Conservation (phyloP, 2,888 invertebrate species). For the Drosophila stalkeri region DNA sequence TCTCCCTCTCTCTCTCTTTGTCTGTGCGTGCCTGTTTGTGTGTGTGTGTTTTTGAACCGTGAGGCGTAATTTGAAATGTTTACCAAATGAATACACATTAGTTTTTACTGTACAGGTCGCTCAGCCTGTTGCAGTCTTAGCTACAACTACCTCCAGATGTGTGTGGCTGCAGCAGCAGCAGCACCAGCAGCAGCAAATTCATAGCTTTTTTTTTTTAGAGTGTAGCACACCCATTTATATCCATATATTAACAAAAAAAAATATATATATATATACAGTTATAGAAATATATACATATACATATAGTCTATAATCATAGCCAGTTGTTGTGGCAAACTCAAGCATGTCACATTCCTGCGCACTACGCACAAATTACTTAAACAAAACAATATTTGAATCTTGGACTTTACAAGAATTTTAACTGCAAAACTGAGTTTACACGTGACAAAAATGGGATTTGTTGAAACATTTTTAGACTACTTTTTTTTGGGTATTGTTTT, state of each 20-base stretch:
- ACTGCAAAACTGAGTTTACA: constrained; percentile 25
- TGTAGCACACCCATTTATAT: constrained; percentile 30
- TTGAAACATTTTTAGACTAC: not conserved
- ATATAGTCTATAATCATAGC: constrained; percentile 26
- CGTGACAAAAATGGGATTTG: constrained; percentile 7
- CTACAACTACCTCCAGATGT: constrained; percentile 70
- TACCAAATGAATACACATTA: constrained; percentile 76
- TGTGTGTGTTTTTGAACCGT: constrained; percentile 27
- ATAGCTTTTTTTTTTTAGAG: constrained; percentile 47
- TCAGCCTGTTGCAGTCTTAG: constrained; percentile 30
- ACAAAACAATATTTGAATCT: constrained; percentile 14
- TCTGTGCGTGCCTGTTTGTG: constrained; percentile 11
- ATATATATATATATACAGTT: constrained; percentile 13
- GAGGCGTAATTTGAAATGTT: constrained; percentile 79
- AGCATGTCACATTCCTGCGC: constrained; percentile 73
- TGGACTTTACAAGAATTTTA: constrained; percentile 31
- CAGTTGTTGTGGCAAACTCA: constrained; percentile 54
- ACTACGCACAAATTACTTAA: constrained; percentile 75
- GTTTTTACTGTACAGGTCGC: constrained; percentile 38
- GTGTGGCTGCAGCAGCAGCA: constrained; percentile 43
- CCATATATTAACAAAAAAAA: constrained; percentile 16
- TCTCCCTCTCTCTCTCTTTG: not conserved
- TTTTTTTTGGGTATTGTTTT: not conserved
- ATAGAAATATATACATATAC: constrained; percentile 15
- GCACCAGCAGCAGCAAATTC: constrained; percentile 36